phyloP scores from a whole-genome alignment of 1,140 invertebrate genomes.

The Drosophila malerkotliana region DNA sequence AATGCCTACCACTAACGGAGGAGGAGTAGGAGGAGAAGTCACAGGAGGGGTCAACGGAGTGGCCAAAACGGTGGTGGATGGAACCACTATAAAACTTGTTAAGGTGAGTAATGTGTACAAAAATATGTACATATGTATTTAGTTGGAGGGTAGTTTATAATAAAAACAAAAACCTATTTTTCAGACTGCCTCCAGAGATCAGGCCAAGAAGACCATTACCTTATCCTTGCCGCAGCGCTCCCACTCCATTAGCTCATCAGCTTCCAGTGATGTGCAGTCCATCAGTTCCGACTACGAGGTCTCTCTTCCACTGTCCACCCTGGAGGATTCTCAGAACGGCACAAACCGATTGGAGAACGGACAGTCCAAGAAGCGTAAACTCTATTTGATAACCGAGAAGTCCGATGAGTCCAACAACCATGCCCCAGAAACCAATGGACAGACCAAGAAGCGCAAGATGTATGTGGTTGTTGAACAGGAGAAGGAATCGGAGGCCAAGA shows the following conservation, averaged over 20 bases:
- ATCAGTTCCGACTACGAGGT: constrained; percentile 68
- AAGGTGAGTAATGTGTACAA: constrained; percentile 43
- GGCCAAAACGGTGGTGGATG: constrained; percentile 53
- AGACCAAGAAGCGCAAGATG: constrained; percentile 74
- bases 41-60: constrained; percentile 15
- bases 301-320: constrained; percentile 43
- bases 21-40: constrained; percentile 4
- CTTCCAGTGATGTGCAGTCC: constrained; percentile 72
- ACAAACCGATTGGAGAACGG: constrained; percentile 28
- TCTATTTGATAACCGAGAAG: constrained; percentile 74
- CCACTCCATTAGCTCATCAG: constrained; percentile 75
- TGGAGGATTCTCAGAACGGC: constrained; percentile 35
- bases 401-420: constrained; percentile 51
- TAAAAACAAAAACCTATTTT: neutral
- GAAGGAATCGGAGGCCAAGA: constrained; percentile 57
- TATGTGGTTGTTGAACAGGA: constrained; percentile 77
- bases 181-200: constrained; percentile 33
- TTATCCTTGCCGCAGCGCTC: constrained; percentile 73
- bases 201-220: constrained; percentile 33
- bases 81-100: constrained; percentile 56
- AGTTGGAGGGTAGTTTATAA: constrained; percentile 1
- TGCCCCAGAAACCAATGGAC: constrained; percentile 33
- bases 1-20: constrained; percentile 8
- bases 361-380: constrained; percentile 61
- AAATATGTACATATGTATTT: too few species aligned